Evolutionary conservation across 1,140 invertebrate species (phyloP).

Genomic region (Drosophila orena): DNA sequence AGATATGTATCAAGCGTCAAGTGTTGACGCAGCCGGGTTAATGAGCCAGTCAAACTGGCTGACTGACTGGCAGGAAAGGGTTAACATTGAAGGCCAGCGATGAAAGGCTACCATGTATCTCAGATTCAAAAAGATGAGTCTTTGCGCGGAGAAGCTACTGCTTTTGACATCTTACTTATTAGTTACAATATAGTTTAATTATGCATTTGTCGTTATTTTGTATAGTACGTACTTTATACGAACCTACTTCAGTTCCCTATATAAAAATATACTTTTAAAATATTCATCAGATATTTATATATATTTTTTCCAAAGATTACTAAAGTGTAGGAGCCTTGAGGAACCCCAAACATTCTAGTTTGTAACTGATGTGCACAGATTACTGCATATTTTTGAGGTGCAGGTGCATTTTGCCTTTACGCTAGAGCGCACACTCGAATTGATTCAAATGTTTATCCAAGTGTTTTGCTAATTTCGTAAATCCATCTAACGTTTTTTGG

Average conservation of each 20-base stretch:
- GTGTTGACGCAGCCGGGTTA: slow-evolving; percentile 68
- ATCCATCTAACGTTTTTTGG: slow-evolving; percentile 33
- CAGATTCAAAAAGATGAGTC: neutral
- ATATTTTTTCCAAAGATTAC: no score
- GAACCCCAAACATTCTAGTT: neutral
- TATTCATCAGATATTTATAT: neutral
- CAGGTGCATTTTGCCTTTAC: slow-evolving; percentile 13
- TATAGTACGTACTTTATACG: neutral
- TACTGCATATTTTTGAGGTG: neutral
- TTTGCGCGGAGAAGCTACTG: neutral
- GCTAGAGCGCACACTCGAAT: slow-evolving; percentile 16
- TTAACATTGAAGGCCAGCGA: slow-evolving; percentile 4
- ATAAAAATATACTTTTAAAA: no score
- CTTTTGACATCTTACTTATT: no score
- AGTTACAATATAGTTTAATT: no score
- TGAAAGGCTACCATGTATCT: neutral
- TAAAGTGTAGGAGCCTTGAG: neutral
- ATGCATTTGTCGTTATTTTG: no score
- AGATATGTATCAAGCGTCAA: slow-evolving; percentile 35
- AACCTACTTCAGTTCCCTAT: neutral
- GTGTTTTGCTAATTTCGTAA: slow-evolving; percentile 47
- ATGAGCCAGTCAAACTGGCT: slow-evolving; percentile 49
- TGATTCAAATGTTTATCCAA: slow-evolving; percentile 34
- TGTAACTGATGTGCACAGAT: neutral
- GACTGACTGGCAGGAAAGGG: slow-evolving; percentile 16